phyloP scores from a whole-genome alignment of 2,888 invertebrate genomes.

The Eilema sororculum region DNA sequence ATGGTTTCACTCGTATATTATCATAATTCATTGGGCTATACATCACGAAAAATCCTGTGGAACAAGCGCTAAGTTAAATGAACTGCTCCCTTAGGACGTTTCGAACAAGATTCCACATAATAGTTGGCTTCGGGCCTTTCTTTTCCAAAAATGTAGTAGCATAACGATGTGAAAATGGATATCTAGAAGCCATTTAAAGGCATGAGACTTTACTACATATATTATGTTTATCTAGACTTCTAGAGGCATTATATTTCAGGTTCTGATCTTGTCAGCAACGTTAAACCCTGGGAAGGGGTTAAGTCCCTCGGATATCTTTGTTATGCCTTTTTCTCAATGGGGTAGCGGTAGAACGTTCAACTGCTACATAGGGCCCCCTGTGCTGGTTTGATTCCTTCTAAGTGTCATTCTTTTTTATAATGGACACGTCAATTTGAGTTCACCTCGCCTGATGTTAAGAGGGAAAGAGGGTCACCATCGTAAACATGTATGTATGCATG shows the following conservation, averaged over 20 bases:
- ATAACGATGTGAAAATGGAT: background rate
- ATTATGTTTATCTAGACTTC: background rate
- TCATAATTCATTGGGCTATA: conserved; percentile 44
- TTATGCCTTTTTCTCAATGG: too few relatives aligned
- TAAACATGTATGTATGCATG: too few relatives aligned
- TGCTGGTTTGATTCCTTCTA: too few relatives aligned
- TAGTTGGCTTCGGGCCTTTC: background rate
- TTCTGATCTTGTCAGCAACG: background rate
- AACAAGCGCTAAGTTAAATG: conserved; percentile 43
- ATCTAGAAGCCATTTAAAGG: background rate
- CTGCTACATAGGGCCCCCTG: too few relatives aligned
- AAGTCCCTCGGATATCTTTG: background rate
- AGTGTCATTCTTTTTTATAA: too few relatives aligned
- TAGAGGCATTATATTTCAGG: background rate
- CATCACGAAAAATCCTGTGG: conserved; percentile 46
- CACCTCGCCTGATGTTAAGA: too few relatives aligned
- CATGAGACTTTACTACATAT: background rate
- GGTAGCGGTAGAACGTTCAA: too few relatives aligned
- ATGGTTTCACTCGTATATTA: conserved; percentile 27
- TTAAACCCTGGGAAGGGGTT: background rate
- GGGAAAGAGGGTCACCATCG: too few relatives aligned
- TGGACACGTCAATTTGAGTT: too few relatives aligned
- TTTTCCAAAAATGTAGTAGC: conserved; percentile 4
- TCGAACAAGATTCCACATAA: conserved; percentile 14
- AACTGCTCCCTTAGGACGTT: conserved; percentile 38